These are phyloP conservation scores for Plagodis pulveraria DNA, from an alignment of 2,888 invertebrate species.

Conservation along the genomic window DNA sequence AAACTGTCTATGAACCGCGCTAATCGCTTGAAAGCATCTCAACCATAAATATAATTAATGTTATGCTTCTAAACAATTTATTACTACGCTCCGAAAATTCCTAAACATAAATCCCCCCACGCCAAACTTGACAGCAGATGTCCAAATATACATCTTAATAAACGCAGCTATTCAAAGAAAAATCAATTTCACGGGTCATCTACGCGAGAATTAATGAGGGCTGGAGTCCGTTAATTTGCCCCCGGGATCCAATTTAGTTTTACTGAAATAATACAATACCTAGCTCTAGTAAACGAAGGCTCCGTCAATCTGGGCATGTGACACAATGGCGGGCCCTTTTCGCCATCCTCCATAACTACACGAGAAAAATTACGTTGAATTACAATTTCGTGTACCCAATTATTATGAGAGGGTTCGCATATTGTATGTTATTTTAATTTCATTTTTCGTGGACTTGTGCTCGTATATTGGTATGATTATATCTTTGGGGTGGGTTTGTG, in stretches of 20 bases:
- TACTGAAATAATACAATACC: conserved; percentile 33
- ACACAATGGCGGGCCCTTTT: conserved; percentile 28
- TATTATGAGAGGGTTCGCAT: conserved; percentile 22
- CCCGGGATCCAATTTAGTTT: conserved; percentile 42
- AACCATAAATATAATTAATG: too few species aligned
- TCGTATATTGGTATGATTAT: too few species aligned
- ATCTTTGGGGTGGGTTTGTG: too few species aligned
- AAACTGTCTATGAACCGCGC: too few species aligned
- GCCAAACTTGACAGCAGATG: conserved; percentile 15
- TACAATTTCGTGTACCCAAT: conserved; percentile 30
- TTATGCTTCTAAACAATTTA: not conserved
- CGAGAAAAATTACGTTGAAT: conserved; percentile 29
- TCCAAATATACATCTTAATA: conserved; percentile 27
- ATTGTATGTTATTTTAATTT: conserved; percentile 14
- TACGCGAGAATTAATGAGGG: conserved; percentile 42
- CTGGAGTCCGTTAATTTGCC: conserved; percentile 41
- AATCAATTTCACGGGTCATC: conserved; percentile 60
- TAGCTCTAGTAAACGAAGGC: conserved; percentile 22
- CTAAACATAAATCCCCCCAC: conserved; percentile 5
- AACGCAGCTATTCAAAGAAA: conserved; percentile 38
- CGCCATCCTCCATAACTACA: conserved; percentile 26
- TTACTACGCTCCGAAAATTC: not conserved
- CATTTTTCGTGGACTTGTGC: conserved; percentile 9
- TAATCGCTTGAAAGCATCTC: too few species aligned
- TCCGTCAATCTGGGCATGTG: conserved; percentile 25